Evolutionary conservation across 1,140 invertebrate genomes (phyloP).

Genomic region (Myzus persicae): DNA sequence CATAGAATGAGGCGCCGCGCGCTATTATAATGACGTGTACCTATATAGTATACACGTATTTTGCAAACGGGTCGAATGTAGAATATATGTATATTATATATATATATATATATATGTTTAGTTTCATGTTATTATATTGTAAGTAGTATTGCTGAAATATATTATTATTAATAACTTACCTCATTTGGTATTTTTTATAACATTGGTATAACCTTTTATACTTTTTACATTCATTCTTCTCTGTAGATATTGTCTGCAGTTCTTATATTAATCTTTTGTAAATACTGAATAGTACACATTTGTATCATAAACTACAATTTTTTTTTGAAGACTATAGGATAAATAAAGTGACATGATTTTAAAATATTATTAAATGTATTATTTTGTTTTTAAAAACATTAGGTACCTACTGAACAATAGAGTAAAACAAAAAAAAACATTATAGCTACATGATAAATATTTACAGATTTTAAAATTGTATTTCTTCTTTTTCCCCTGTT

Average conservation of each 20-base stretch:
- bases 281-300: conserved; percentile 20
- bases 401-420: neutral
- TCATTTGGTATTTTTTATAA: neutral
- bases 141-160: neutral
- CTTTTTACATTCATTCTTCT: conserved; percentile 11
- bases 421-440: conserved; percentile 1
- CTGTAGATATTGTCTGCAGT: conserved; percentile 6
- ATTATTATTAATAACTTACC: neutral
- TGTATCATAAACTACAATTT: conserved; percentile 9
- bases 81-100: neutral
- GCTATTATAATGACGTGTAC: neutral
- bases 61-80: neutral
- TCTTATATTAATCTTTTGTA: neutral
- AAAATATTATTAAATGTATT: conserved; percentile 23
- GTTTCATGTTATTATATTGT: neutral
- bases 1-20: conserved; percentile 14
- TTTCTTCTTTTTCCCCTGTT: neutral
- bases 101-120: neutral
- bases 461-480: conserved; percentile 8
- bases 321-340: conserved; percentile 4
- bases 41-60: neutral
- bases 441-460: neutral
- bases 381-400: conserved; percentile 13
- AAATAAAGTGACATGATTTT: conserved; percentile 12
- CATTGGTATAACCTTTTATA: neutral